Conservation (phyloP, 92 coral and sea anemone species). For the Meandrina meandrites region DNA sequence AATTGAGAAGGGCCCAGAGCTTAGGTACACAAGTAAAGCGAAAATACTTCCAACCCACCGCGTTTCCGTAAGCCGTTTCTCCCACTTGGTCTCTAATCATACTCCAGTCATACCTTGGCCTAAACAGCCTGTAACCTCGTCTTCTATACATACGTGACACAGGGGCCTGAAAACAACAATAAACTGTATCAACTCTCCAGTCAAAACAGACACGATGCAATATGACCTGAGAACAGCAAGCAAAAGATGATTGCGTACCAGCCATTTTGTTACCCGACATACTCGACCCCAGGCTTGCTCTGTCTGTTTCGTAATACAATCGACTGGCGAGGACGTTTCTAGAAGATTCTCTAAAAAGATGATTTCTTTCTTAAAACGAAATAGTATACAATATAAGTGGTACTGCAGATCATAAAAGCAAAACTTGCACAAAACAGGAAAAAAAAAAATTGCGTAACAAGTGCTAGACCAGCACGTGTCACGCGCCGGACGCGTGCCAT, state of each 20-base stretch:
- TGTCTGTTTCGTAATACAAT: too few species aligned
- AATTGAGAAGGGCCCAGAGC: background rate
- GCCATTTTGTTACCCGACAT: slow-evolving; percentile 26
- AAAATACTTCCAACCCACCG: slow-evolving; percentile 20
- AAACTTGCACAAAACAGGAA: too few species aligned
- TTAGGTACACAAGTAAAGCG: background rate
- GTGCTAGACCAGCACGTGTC: background rate
- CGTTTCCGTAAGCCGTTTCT: slow-evolving; percentile 56
- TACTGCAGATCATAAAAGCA: background rate
- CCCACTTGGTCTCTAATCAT: slow-evolving; percentile 74
- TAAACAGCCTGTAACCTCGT: slow-evolving; percentile 35
- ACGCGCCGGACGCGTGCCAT: background rate
- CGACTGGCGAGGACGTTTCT: too few species aligned
- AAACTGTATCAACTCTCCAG: slow-evolving; percentile 8
- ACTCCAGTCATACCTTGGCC: slow-evolving; percentile 32
- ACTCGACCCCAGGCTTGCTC: slow-evolving; percentile 21
- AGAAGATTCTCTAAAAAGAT: background rate
- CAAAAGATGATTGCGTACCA: slow-evolving; percentile 4
- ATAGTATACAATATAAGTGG: background rate
- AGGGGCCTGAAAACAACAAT: slow-evolving; percentile 33
- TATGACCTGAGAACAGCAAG: background rate
- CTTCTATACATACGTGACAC: slow-evolving; percentile 31
- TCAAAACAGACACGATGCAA: background rate
- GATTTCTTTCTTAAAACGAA: background rate
- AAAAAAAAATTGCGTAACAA: background rate